phyloP scores from a whole-genome alignment of 1,140 invertebrate genomes.

The Philotrypesis tridentata region DNA sequence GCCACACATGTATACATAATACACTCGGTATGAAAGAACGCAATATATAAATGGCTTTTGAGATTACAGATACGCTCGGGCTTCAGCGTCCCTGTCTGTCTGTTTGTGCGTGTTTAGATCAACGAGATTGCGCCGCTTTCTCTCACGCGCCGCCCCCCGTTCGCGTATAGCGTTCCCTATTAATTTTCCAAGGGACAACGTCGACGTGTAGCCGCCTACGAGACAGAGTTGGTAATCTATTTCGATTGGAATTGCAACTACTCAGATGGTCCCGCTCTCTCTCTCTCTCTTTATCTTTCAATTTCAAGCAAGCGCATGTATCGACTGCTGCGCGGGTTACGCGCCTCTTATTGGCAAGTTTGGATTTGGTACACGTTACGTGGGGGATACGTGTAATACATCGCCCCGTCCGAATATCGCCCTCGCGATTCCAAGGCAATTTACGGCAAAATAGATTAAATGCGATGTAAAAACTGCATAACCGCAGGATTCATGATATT shows the following conservation, averaged over 20 bases:
- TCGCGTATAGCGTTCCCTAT: not conserved
- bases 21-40: conserved; percentile 8
- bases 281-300: not conserved
- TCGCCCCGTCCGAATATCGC: no score
- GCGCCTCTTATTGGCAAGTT: not conserved
- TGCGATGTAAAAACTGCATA: no score
- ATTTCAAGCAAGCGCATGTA: not conserved
- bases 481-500: no score
- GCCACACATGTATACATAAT: no score
- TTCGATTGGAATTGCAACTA: not conserved
- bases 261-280: no score
- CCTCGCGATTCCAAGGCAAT: no score
- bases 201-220: not conserved
- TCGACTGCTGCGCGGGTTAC: not conserved
- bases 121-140: not conserved
- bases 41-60: conserved; percentile 23
- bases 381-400: no score
- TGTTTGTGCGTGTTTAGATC: not conserved
- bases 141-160: not conserved
- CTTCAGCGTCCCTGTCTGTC: not conserved
- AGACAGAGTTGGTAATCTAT: not conserved
- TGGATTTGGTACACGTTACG: not conserved
- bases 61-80: not conserved
- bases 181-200: not conserved
- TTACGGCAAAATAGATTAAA: no score